Evolutionary conservation across 2,113 vertebrate genomes (phyloP).

Genomic region (Edolisoma coerulescens): DNA sequence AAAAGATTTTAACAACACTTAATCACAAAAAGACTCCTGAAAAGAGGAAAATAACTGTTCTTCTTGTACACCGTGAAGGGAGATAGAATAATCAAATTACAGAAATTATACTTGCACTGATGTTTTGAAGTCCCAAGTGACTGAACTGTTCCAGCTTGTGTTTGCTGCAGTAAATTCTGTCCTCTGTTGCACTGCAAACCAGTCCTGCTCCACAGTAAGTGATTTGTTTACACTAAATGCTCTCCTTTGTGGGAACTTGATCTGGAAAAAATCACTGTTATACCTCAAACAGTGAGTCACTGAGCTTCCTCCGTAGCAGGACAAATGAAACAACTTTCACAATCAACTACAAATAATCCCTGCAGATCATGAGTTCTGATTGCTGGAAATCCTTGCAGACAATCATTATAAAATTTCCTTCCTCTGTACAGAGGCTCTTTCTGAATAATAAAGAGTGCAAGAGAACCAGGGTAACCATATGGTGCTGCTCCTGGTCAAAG

Average conservation of each 20-base stretch:
- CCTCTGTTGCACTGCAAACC: not conserved
- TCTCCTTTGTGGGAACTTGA: not conserved
- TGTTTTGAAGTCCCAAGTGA: not conserved
- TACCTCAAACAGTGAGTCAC: conserved; percentile 14
- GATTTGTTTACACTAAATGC: not conserved
- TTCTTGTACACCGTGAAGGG: not conserved
- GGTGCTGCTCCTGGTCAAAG: not conserved
- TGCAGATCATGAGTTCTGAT: not conserved
- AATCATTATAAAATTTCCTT: not conserved
- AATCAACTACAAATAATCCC: not conserved
- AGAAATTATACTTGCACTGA: not conserved
- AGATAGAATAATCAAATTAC: not conserved
- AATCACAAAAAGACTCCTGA: not conserved
- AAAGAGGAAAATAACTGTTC: not conserved
- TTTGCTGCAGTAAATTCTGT: not conserved
- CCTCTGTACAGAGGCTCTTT: not conserved
- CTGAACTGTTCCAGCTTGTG: not conserved
- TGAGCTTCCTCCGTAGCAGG: not conserved
- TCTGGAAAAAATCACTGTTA: conserved; percentile 17
- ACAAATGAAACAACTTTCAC: not conserved
- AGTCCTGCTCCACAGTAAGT: not conserved
- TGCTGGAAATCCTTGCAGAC: not conserved
- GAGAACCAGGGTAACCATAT: not conserved
- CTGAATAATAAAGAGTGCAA: not conserved
- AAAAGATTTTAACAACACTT: not conserved